Evolutionary conservation across 2,888 invertebrate genomes (phyloP).

Genomic region (Tethea ocularis): DNA sequence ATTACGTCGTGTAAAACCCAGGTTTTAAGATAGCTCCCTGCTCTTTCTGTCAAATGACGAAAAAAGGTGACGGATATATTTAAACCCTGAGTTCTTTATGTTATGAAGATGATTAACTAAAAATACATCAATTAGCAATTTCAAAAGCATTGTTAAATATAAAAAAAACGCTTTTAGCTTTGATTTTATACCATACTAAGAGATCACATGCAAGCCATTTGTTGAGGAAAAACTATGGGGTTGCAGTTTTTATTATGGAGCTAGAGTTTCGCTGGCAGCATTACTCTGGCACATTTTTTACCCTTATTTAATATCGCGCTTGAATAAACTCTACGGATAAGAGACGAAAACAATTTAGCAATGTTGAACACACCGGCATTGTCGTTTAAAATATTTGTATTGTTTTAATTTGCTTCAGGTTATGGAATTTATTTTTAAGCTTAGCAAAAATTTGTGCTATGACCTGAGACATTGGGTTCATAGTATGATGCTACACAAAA

Average conservation of each 20-base stretch:
- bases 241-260: slow-evolving; percentile 65
- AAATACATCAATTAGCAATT: too few relatives aligned
- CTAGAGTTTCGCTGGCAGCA: slow-evolving; percentile 47
- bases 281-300: slow-evolving; percentile 42
- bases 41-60: too few relatives aligned
- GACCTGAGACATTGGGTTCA: too few relatives aligned
- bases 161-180: slow-evolving; percentile 14
- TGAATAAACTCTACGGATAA: slow-evolving; percentile 16
- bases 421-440: neutral
- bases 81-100: too few relatives aligned
- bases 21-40: too few relatives aligned
- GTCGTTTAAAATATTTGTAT: neutral
- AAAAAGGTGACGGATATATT: too few relatives aligned
- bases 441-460: too few relatives aligned
- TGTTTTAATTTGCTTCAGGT: neutral
- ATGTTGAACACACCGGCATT: slow-evolving; percentile 11
- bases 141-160: neutral
- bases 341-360: slow-evolving; percentile 20
- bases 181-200: slow-evolving; percentile 35
- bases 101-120: too few relatives aligned
- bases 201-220: slow-evolving; percentile 72
- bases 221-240: slow-evolving; percentile 63
- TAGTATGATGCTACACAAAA: too few relatives aligned
- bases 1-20: too few relatives aligned
- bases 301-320: slow-evolving; percentile 35